A percentile compares a stretch with the other conserved stretches of the same genome.
phyloP scores from a whole-genome alignment of 64 coral and sea anemone species.

The Pachyseris speciosa region DNA sequence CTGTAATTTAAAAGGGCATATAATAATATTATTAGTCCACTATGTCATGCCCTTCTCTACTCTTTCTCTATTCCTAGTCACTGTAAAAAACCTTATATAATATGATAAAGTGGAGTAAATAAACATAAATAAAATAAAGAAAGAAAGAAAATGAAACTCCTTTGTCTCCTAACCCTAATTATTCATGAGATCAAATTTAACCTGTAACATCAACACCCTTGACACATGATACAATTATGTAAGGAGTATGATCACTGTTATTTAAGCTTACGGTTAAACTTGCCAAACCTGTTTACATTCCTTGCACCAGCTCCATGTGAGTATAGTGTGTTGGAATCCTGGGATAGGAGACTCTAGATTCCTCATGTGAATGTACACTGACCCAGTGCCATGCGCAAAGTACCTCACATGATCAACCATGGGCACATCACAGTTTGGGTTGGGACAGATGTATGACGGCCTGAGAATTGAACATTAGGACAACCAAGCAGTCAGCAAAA shows the following conservation, averaged over 20 bases:
- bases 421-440: conserved; percentile 95
- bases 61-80: too few relatives aligned
- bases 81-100: too few relatives aligned
- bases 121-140: too few relatives aligned
- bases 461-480: not conserved
- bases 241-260: not conserved
- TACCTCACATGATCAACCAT: conserved; percentile 98
- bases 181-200: too few relatives aligned
- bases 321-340: conserved; percentile 88
- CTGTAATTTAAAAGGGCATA: too few relatives aligned
- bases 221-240: too few relatives aligned
- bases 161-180: too few relatives aligned
- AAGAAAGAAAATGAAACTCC: too few relatives aligned
- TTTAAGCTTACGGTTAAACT: not conserved
- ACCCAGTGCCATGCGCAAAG: conserved; percentile 94
- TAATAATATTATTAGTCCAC: too few relatives aligned
- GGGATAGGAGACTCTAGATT: conserved; percentile 98
- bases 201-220: too few relatives aligned
- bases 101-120: too few relatives aligned
- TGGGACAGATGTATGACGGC: conserved; percentile 93
- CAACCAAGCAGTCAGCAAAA: not conserved
- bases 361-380: conserved; percentile 97
- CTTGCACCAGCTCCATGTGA: conserved; percentile 99
- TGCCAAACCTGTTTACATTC: conserved; percentile 92
- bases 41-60: too few relatives aligned